Conservation (phyloP, 2,888 invertebrate species). For the Ormyrus rosae region DNA sequence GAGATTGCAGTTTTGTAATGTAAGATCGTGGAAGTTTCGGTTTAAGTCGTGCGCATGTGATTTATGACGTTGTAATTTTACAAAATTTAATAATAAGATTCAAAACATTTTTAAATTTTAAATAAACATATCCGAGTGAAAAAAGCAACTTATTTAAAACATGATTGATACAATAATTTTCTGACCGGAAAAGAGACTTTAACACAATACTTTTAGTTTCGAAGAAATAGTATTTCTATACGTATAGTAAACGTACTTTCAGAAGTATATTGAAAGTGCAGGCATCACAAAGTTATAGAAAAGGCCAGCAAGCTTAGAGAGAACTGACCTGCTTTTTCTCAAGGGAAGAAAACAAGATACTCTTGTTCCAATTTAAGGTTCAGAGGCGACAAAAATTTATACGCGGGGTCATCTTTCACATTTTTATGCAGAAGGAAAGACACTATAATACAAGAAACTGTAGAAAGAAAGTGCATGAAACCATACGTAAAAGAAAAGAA, state of each 20-base stretch:
- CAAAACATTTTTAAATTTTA: neutral
- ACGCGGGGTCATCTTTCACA: constrained; percentile 20
- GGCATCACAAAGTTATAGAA: neutral
- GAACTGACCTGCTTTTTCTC: constrained; percentile 28
- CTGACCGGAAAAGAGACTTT: too few species aligned
- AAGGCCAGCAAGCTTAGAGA: constrained; percentile 1
- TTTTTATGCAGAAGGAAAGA: constrained; percentile 9
- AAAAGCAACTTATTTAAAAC: too few species aligned
- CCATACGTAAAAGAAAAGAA: neutral
- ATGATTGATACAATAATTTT: too few species aligned
- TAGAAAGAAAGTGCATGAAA: neutral
- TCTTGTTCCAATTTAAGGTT: constrained; percentile 46
- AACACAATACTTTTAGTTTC: too few species aligned
- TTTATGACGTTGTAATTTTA: neutral
- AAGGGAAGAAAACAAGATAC: constrained; percentile 32
- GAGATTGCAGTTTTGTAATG: constrained; percentile 4
- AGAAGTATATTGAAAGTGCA: neutral
- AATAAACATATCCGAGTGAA: neutral
- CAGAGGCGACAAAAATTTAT: constrained; percentile 42
- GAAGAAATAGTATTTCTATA: too few species aligned
- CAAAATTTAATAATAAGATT: too few species aligned
- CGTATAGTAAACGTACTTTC: neutral
- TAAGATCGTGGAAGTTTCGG: neutral
- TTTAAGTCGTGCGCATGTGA: neutral
- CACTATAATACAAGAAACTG: constrained; percentile 16